Conservation (phyloP, 2,113 vertebrate species). For the Pogonocichla stellata region DNA sequence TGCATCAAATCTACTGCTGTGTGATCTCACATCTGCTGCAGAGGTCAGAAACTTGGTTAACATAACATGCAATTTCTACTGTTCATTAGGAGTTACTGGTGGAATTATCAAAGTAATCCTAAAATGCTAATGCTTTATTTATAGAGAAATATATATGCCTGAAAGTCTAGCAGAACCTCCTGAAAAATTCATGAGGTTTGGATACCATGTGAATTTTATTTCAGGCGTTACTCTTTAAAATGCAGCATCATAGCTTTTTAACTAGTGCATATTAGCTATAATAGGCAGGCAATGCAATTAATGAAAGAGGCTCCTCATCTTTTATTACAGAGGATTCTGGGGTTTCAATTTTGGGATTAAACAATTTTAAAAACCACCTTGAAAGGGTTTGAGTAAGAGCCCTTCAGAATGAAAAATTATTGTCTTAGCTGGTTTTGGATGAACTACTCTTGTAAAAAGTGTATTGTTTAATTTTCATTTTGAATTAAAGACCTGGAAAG, state of each 20-base stretch:
- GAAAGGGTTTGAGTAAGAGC: slow-evolving; percentile 38
- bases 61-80: neutral
- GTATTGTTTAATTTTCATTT: slow-evolving; percentile 78
- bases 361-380: slow-evolving; percentile 38
- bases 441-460: slow-evolving; percentile 63
- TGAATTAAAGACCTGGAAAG: slow-evolving; percentile 74
- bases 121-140: slow-evolving; percentile 55
- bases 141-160: neutral
- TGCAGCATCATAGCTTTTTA: slow-evolving; percentile 53
- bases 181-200: slow-evolving; percentile 53
- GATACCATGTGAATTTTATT: slow-evolving; percentile 45
- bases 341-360: slow-evolving; percentile 57
- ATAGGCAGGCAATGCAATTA: slow-evolving; percentile 35
- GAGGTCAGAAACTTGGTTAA: slow-evolving; percentile 1
- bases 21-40: neutral
- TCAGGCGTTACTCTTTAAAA: neutral
- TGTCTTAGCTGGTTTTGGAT: slow-evolving; percentile 62
- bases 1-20: neutral
- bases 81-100: neutral
- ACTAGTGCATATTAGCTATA: slow-evolving; percentile 35
- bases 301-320: neutral
- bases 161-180: slow-evolving; percentile 36
- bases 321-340: slow-evolving; percentile 37
- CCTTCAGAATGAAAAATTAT: slow-evolving; percentile 69
- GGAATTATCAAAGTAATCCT: slow-evolving; percentile 50